Conservation (phyloP, 1,140 invertebrate species). For the Drosophila kohkoa region DNA sequence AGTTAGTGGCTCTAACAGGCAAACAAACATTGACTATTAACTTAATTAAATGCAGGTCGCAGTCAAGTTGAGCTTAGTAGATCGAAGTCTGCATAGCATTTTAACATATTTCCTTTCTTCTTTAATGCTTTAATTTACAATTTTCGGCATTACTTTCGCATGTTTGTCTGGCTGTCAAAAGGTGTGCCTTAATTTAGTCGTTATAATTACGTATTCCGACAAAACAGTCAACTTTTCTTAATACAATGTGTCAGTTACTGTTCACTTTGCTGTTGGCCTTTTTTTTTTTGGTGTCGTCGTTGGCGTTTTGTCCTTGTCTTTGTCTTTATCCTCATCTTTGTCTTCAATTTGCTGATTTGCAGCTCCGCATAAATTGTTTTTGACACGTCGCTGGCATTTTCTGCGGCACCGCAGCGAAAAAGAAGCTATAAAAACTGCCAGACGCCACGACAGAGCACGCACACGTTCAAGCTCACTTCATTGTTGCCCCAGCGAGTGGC, state of each 20-base stretch:
- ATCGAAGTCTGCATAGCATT: too few relatives aligned
- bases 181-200: not conserved
- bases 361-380: slow-evolving; percentile 65
- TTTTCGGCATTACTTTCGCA: not conserved
- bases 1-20: slow-evolving; percentile 25
- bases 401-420: slow-evolving; percentile 12
- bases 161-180: not conserved
- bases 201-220: slow-evolving; percentile 6
- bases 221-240: slow-evolving; percentile 1
- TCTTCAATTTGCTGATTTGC: slow-evolving; percentile 36
- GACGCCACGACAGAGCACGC: slow-evolving; percentile 10
- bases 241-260: slow-evolving; percentile 14
- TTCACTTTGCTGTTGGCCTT: slow-evolving; percentile 1
- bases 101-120: too few relatives aligned
- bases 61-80: not conserved
- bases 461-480: not conserved
- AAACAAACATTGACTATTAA: slow-evolving; percentile 1
- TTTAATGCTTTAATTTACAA: not conserved
- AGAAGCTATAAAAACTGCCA: slow-evolving; percentile 7
- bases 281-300: not conserved
- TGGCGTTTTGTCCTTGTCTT: not conserved
- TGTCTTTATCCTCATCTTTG: slow-evolving; percentile 16
- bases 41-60: not conserved
- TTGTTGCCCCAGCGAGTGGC: slow-evolving; percentile 8
- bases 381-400: slow-evolving; percentile 65